Conservation (phyloP, 2,888 invertebrate genomes). For the Ectemnius continuus region DNA sequence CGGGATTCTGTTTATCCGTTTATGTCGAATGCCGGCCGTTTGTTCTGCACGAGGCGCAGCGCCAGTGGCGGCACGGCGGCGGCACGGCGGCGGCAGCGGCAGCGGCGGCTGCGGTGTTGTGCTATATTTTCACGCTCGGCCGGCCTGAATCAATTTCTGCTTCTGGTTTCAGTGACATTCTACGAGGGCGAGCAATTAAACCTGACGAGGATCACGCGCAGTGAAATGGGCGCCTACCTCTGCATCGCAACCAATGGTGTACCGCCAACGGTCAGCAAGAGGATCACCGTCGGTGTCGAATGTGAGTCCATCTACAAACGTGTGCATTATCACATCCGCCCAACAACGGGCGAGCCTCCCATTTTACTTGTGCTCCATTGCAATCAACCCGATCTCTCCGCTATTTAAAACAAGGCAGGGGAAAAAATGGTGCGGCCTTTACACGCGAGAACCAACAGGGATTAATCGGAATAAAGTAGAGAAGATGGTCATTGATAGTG, state of each 20-base stretch:
- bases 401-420: no score
- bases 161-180: slow-evolving; percentile 84
- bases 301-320: slow-evolving; percentile 82
- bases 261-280: slow-evolving; percentile 94
- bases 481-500: no score
- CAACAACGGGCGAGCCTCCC: no score
- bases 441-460: no score
- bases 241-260: slow-evolving; percentile 92
- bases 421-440: no score
- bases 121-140: slow-evolving; percentile 41
- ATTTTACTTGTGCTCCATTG: no score
- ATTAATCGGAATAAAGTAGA: no score
- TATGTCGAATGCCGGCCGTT: slow-evolving; percentile 40
- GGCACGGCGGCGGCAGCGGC: no score
- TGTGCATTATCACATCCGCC: no score
- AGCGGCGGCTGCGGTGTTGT: not conserved
- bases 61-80: no score
- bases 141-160: slow-evolving; percentile 58
- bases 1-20: slow-evolving; percentile 44
- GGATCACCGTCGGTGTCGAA: slow-evolving; percentile 94
- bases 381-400: no score
- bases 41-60: slow-evolving; percentile 8
- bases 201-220: slow-evolving; percentile 91
- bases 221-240: slow-evolving; percentile 92
- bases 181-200: slow-evolving; percentile 92